Conservation (phyloP, 2,113 vertebrate species). For the Semnornis frantzii region DNA sequence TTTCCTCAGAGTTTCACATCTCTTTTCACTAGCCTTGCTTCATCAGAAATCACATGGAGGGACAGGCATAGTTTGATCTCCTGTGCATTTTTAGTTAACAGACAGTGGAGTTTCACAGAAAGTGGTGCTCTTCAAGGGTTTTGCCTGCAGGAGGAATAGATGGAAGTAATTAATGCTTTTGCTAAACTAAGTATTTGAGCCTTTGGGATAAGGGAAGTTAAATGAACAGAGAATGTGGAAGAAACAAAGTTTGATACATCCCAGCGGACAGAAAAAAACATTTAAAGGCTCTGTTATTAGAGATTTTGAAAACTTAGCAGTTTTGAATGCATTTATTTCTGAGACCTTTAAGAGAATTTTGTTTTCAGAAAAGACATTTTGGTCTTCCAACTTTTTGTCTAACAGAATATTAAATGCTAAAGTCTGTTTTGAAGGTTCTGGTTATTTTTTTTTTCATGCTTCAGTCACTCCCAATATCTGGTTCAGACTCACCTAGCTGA, state of each 20-base stretch:
- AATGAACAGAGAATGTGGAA: neutral
- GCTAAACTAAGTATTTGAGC: neutral
- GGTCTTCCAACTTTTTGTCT: neutral
- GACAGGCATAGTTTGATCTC: neutral
- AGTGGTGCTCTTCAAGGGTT: neutral
- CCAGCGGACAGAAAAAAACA: neutral
- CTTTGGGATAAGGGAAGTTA: neutral
- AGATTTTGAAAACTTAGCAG: slow-evolving; percentile 1
- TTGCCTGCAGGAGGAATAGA: neutral
- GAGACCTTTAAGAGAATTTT: neutral
- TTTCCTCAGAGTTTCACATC: slow-evolving; percentile 63
- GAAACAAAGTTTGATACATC: neutral
- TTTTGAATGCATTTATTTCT: neutral
- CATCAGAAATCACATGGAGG: slow-evolving; percentile 6
- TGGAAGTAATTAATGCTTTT: neutral
- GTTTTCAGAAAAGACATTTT: neutral
- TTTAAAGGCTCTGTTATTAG: neutral
- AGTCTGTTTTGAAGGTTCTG: neutral
- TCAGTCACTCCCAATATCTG: neutral
- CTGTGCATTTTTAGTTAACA: neutral
- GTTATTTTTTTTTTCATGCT: neutral
- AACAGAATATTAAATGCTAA: neutral
- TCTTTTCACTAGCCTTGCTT: neutral
- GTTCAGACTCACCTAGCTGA: neutral
- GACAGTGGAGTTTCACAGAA: neutral